Evolutionary conservation across 2,797 vertebrate genomes (phyloP).

Genomic region (Cossypha polioptera): DNA sequence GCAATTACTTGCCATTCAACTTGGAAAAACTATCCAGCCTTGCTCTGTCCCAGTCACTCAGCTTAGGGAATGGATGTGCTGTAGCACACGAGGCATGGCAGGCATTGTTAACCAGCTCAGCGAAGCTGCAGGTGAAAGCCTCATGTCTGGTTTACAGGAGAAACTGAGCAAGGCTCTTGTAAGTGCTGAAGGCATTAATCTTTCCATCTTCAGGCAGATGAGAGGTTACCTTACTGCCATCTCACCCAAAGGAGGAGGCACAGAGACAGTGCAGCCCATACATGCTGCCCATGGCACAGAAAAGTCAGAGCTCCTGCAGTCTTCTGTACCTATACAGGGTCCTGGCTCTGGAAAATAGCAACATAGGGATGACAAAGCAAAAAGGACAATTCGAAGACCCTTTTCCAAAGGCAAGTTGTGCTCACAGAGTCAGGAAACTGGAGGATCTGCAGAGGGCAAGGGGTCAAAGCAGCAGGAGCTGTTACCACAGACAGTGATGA

Average conservation of each 20-base stretch:
- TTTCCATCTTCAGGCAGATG: rapidly evolving
- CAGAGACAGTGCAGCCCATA: neutral
- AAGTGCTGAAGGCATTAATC: neutral
- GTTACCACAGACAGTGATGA: neutral
- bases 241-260: neutral
- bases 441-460: neutral
- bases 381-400: neutral
- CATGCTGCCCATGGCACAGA: neutral
- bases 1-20: neutral
- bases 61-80: neutral
- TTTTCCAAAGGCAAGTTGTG: neutral
- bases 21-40: neutral
- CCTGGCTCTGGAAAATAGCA: neutral
- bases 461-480: neutral
- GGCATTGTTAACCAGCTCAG: neutral
- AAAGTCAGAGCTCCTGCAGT: neutral
- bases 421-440: neutral
- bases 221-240: neutral
- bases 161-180: neutral
- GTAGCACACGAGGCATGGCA: neutral
- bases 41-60: neutral
- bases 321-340: neutral
- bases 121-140: neutral
- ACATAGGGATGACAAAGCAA: neutral
- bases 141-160: neutral